phyloP scores from a whole-genome alignment of 2,888 invertebrate species.

The Odontocolon sp. region DNA sequence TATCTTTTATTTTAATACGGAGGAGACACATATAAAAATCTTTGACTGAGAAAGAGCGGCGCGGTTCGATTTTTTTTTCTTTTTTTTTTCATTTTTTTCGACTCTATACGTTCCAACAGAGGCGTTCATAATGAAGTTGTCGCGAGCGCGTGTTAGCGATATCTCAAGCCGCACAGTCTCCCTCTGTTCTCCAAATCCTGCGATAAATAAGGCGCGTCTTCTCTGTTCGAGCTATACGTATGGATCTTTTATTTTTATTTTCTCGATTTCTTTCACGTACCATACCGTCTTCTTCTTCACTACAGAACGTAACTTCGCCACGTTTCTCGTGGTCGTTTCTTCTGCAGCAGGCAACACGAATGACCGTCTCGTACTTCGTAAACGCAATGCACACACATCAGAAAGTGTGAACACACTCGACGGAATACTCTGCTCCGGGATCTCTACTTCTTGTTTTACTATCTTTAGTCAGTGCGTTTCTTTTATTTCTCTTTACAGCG shows the following conservation, averaged over 20 bases:
- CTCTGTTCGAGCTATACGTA: constrained; percentile 3
- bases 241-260: constrained; percentile 16
- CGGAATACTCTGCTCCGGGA: neutral
- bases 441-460: neutral
- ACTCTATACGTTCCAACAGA: constrained; percentile 19
- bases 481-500: neutral
- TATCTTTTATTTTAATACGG: constrained; percentile 65
- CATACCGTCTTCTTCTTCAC: neutral
- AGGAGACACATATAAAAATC: constrained; percentile 49
- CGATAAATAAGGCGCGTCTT: constrained; percentile 57
- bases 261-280: constrained; percentile 3
- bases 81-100: constrained; percentile 10
- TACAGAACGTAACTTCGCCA: constrained; percentile 6
- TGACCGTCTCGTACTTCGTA: constrained; percentile 1
- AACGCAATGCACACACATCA: constrained; percentile 6
- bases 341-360: constrained; percentile 14
- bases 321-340: neutral
- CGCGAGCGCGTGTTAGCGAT: constrained; percentile 70
- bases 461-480: constrained; percentile 22
- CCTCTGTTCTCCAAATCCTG: constrained; percentile 67
- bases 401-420: neutral
- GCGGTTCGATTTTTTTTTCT: constrained; percentile 3
- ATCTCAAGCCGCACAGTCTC: constrained; percentile 66
- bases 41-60: constrained; percentile 20
- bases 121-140: constrained; percentile 70